These are phyloP conservation scores for Trematocara stigmaticum DNA, from an alignment of 2,113 vertebrate species.

Conservation along the genomic window DNA sequence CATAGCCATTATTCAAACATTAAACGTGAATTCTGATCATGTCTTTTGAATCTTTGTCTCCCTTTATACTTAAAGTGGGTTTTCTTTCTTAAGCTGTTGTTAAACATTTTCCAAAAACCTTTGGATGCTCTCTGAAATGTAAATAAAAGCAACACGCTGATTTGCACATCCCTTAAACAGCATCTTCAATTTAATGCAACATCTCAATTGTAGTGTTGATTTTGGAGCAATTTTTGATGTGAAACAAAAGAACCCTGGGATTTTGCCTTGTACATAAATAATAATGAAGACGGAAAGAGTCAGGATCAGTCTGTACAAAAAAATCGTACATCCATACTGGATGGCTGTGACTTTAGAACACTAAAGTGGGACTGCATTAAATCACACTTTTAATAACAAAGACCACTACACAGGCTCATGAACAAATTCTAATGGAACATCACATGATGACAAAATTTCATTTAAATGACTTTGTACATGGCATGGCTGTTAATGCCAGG, in stretches of 20 bases:
- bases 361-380: not conserved
- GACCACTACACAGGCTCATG: not conserved
- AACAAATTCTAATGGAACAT: not conserved
- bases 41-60: not conserved
- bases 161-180: not conserved
- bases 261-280: not conserved
- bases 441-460: not conserved
- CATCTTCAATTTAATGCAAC: not conserved
- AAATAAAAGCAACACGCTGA: not conserved
- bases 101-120: not conserved
- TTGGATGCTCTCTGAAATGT: not conserved
- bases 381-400: not conserved
- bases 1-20: constrained; percentile 68
- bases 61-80: not conserved
- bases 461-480: not conserved
- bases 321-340: not conserved
- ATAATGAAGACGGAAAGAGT: not conserved
- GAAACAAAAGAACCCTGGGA: not conserved
- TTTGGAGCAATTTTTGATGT: not conserved
- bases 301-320: not conserved
- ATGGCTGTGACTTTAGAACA: not conserved
- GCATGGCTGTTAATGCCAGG: not conserved
- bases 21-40: constrained; percentile 61
- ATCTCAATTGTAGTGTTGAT: not conserved
- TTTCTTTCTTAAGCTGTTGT: not conserved